phyloP scores from a whole-genome alignment of 1,140 invertebrate species.

The Trachymyrmex septentrionalis region DNA sequence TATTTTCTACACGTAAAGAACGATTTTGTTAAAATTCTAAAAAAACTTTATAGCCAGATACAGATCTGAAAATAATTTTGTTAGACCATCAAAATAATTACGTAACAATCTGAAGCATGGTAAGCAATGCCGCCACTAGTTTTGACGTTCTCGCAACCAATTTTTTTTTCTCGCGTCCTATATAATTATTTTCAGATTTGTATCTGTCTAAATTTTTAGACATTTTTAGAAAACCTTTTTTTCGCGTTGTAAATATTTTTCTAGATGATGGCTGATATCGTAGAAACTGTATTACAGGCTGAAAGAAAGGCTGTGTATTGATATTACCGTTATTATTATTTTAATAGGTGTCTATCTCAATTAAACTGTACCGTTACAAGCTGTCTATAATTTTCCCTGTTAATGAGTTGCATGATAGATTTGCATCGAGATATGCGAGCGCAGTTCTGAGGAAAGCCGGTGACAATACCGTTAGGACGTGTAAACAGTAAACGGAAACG shows the following conservation, averaged over 20 bases:
- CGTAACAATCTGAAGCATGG: no score
- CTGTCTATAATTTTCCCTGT: neutral
- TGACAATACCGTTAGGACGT: conserved; percentile 14
- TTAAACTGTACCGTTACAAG: neutral
- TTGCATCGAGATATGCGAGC: neutral
- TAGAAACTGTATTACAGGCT: neutral
- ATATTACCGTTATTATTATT: conserved; percentile 15
- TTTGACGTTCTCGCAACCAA: no score
- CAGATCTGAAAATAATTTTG: no score
- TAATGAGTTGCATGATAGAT: neutral
- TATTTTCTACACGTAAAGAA: no score
- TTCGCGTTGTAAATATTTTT: neutral
- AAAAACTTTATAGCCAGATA: no score
- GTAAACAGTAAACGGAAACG: conserved; percentile 20
- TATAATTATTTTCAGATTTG: no score
- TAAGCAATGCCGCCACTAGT: no score
- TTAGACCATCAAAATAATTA: no score
- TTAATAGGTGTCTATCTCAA: neutral
- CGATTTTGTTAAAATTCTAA: no score
- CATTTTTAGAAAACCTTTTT: neutral
- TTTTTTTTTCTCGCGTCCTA: no score
- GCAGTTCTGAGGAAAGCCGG: neutral
- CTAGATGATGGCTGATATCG: neutral
- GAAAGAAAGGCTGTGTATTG: neutral
- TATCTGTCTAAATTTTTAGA: no score